phyloP scores from a whole-genome alignment of 2,797 vertebrate genomes.

The Amblyraja radiata region DNA sequence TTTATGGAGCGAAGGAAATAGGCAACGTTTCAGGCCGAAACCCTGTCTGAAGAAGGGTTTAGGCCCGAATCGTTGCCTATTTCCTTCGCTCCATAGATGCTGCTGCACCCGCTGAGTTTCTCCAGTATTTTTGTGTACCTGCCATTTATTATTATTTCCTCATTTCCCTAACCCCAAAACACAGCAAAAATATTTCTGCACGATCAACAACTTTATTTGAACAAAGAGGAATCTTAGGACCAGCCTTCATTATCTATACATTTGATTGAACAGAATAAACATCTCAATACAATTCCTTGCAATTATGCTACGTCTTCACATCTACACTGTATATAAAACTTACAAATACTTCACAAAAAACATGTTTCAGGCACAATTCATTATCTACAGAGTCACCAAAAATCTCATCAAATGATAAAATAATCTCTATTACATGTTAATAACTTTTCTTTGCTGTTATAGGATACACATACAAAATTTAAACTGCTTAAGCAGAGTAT shows the following conservation, averaged over 20 bases:
- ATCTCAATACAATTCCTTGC: neutral
- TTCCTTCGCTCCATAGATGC: too few species aligned
- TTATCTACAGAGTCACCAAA: neutral
- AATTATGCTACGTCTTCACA: neutral
- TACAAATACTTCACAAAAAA: neutral
- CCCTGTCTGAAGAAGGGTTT: too few species aligned
- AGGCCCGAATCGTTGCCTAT: too few species aligned
- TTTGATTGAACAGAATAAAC: neutral
- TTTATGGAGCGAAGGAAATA: too few species aligned
- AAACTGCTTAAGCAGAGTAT: neutral
- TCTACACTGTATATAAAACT: neutral
- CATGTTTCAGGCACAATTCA: neutral
- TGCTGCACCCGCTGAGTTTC: too few species aligned
- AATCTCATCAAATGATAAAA: neutral
- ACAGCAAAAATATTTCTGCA: neutral
- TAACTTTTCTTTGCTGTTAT: neutral
- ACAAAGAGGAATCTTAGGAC: slow-evolving; percentile 3
- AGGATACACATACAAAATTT: neutral
- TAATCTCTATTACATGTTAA: neutral
- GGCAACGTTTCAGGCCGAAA: too few species aligned
- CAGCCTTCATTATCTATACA: neutral
- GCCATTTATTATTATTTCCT: neutral
- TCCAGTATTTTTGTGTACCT: too few species aligned
- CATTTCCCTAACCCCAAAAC: neutral
- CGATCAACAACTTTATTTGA: slow-evolving; percentile 26